phyloP scores from a whole-genome alignment of 2,113 vertebrate species.

The Heterotilapia buettikoferi region DNA sequence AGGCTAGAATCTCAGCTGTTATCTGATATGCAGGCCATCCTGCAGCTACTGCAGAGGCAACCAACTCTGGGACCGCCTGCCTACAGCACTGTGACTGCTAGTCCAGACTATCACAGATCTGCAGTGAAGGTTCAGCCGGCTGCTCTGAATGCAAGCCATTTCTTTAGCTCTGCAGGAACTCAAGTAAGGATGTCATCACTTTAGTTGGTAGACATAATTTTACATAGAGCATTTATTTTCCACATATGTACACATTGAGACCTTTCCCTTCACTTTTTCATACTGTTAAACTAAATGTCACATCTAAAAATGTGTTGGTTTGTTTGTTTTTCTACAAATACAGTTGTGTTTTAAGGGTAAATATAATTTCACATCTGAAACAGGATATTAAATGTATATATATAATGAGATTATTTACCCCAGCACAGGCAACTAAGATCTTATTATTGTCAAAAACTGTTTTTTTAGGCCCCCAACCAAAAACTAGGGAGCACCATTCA shows the following conservation, averaged over 20 bases:
- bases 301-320: background rate
- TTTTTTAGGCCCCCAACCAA: constrained; percentile 78
- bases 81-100: constrained; percentile 88
- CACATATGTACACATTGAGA: background rate
- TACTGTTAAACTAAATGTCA: background rate
- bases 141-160: constrained; percentile 77
- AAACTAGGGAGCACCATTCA: constrained; percentile 78
- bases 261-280: background rate
- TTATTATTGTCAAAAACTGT: constrained; percentile 14
- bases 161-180: constrained; percentile 78
- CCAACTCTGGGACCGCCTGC: constrained; percentile 85
- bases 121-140: constrained; percentile 70
- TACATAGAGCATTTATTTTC: background rate
- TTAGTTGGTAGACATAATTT: background rate
- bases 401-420: background rate
- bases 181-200: constrained; percentile 68
- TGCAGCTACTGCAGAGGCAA: constrained; percentile 92
- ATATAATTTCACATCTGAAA: background rate
- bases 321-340: background rate
- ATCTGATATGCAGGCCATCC: constrained; percentile 90
- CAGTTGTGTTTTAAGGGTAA: background rate
- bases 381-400: background rate
- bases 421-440: background rate
- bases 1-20: constrained; percentile 97
- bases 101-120: constrained; percentile 79